phyloP scores from a whole-genome alignment of 2,797 vertebrate genomes.

The Alosa sapidissima region DNA sequence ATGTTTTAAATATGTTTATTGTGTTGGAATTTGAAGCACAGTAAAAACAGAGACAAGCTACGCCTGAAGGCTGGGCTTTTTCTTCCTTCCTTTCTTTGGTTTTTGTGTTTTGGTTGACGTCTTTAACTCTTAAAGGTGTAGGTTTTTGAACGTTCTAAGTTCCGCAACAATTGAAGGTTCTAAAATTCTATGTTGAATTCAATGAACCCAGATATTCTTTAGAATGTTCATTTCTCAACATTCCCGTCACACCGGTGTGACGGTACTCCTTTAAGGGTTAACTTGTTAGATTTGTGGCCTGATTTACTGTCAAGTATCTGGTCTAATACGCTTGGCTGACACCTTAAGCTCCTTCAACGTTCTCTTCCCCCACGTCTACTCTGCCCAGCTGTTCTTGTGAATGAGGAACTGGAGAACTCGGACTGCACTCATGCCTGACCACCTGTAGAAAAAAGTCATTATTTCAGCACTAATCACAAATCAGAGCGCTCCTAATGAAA shows the following conservation, averaged over 20 bases:
- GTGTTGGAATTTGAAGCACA: constrained; percentile 14
- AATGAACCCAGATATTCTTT: too few species aligned
- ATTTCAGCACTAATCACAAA: background rate
- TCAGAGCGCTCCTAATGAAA: background rate
- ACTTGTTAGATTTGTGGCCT: background rate
- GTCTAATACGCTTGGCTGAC: background rate
- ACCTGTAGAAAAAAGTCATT: background rate
- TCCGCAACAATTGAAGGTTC: too few species aligned
- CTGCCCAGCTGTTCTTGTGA: background rate
- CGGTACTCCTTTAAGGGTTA: too few species aligned
- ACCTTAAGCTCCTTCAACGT: background rate
- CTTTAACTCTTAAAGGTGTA: too few species aligned
- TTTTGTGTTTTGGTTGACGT: background rate
- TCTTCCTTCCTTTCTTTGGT: background rate
- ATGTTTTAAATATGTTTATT: constrained; percentile 22
- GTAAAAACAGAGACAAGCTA: background rate
- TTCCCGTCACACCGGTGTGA: too few species aligned
- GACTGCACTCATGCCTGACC: background rate
- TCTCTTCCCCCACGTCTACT: background rate
- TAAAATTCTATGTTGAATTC: too few species aligned
- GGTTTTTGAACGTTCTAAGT: too few species aligned
- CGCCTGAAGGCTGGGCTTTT: background rate
- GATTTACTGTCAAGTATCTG: background rate
- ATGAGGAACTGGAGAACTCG: background rate
- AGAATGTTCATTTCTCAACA: too few species aligned